phyloP scores from a whole-genome alignment of 2,113 vertebrate species.

The Indicator indicator region DNA sequence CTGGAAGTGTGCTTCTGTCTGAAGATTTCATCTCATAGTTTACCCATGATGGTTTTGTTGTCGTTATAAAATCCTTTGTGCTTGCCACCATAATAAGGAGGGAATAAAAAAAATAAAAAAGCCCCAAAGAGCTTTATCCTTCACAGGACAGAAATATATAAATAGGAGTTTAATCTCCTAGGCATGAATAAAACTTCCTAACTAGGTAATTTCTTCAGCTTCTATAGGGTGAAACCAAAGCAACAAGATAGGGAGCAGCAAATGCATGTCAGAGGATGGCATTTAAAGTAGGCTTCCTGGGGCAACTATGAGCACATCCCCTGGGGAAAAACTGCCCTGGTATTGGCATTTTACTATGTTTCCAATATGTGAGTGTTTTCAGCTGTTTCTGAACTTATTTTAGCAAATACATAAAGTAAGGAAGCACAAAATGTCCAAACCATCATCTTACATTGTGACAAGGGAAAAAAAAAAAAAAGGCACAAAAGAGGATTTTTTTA shows the following conservation, averaged over 20 bases:
- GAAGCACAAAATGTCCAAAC: background rate
- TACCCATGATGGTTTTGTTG: accelerated
- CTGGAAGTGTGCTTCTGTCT: background rate
- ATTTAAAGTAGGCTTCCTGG: background rate
- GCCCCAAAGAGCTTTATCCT: background rate
- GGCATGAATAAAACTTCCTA: background rate
- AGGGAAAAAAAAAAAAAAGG: background rate
- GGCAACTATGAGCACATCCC: background rate
- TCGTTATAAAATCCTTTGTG: background rate
- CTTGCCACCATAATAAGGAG: background rate
- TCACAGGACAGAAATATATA: background rate
- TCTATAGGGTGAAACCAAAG: background rate
- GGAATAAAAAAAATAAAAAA: background rate
- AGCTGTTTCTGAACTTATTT: background rate
- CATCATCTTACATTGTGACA: background rate
- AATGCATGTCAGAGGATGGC: background rate
- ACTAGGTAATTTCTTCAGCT: background rate
- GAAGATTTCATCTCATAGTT: background rate
- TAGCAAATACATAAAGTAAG: background rate
- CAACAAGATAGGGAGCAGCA: background rate
- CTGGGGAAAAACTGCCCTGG: background rate
- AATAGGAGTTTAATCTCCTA: background rate
- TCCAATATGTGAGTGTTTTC: background rate
- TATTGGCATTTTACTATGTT: background rate
- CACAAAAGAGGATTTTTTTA: background rate